Evolutionary conservation across 1,140 invertebrate genomes (phyloP), one percentile per base, ranked within the genome.

Genomic region (Drosophila kurseongensis): DNA sequence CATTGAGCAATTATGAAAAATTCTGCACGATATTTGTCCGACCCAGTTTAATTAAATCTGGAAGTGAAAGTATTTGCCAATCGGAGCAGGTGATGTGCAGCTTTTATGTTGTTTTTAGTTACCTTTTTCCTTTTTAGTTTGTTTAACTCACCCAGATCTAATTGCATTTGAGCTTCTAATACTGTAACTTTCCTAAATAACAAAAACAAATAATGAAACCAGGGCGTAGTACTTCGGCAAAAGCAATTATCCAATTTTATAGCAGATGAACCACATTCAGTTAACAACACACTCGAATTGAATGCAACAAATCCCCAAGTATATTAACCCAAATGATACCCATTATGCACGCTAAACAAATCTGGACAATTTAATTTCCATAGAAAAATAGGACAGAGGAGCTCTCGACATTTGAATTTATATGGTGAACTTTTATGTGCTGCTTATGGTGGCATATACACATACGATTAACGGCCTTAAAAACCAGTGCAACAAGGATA

Each of bases 381-480:
- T 58, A 27, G 52, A n/a, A 50, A 57, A 48, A 36, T 10, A 14
- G 13, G 5, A 41, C 36, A 23, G 41, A 55, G 71, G 8, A 69
- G 57, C 62, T 61, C 58, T 82, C 69, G 79, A 88, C 84, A 75
- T 82, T 82, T 88, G 60, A 79, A 86, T 82, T 79, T 86, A 86
- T 88, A 73, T 66, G 73, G 83, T 82, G 61, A 74, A 75, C 59
- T 86, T 85, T 88, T 82, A 74, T 78, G 44, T 54, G 75, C 75
- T 82, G 74, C 75, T 86, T 78, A 78, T 75, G 45, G 35, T 45
- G 54, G 35, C 45, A 56, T 62, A 57, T 57, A 82, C 73, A 75
- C 62, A 72, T 57, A 88, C 83, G 83, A 88, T 88, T 89, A 88
- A 89, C 84, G 84, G 81, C 75, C 71, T 76, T 83, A 88, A 79